These are phyloP conservation scores for Calephelis nemesis DNA, from an alignment of 1,140 invertebrate species.

Conservation along the genomic window DNA sequence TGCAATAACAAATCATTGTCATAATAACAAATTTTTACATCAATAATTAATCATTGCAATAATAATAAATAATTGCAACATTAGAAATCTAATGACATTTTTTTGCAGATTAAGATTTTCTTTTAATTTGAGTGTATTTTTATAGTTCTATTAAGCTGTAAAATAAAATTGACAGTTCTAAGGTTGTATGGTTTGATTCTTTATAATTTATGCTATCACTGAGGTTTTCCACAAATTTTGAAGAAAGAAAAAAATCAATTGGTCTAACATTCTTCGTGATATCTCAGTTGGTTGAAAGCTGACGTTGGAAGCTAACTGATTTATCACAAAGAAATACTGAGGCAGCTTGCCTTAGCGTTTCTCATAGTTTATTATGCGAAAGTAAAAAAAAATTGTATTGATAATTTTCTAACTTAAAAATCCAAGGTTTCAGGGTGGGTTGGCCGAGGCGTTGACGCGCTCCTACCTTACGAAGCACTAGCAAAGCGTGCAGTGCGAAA, in stretches of 20 bases:
- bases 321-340: too few relatives aligned
- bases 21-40: neutral
- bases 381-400: too few relatives aligned
- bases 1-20: neutral
- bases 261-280: too few relatives aligned
- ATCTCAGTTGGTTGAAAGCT: too few relatives aligned
- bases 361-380: too few relatives aligned
- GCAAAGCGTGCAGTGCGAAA: constrained; percentile 74
- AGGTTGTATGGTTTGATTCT: neutral
- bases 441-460: constrained; percentile 35
- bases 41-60: constrained; percentile 1
- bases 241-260: too few relatives aligned
- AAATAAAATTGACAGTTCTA: constrained; percentile 1
- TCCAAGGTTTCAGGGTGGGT: neutral
- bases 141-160: neutral
- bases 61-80: neutral
- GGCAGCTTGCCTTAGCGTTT: too few relatives aligned
- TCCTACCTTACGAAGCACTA: constrained; percentile 74
- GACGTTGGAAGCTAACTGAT: too few relatives aligned
- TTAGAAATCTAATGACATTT: neutral
- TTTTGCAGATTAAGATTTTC: neutral
- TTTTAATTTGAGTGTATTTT: neutral
- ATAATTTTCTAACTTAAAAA: too few relatives aligned
- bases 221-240: too few relatives aligned
- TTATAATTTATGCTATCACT: too few relatives aligned